Percentiles rank a stretch among this genome's conserved stretches.
phyloP scores from a whole-genome alignment of 2,113 vertebrate species.

The Gorsachius goisagi region DNA sequence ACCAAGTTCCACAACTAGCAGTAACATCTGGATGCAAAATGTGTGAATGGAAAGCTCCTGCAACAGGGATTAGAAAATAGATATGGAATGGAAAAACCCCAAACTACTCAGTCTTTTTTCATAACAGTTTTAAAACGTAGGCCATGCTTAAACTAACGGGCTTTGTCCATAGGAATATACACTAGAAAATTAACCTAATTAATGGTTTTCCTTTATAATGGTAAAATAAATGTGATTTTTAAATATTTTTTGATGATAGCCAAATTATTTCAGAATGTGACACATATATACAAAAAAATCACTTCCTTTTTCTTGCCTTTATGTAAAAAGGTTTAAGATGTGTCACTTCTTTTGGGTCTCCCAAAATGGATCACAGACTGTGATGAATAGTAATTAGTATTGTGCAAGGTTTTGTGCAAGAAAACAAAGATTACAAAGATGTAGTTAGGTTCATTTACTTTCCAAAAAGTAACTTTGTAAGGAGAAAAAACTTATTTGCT shows the following conservation, averaged over 20 bases:
- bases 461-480: background rate
- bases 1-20: background rate
- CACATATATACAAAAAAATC: background rate
- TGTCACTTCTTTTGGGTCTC: background rate
- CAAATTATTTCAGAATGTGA: background rate
- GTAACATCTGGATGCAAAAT: conserved; percentile 51
- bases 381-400: background rate
- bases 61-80: background rate
- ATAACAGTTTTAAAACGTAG: background rate
- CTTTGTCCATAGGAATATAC: background rate
- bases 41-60: conserved; percentile 26
- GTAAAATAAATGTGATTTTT: background rate
- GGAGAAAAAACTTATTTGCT: background rate
- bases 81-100: background rate
- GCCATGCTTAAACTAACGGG: background rate
- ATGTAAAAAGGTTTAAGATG: background rate
- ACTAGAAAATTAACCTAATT: background rate
- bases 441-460: background rate
- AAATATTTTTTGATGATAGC: background rate
- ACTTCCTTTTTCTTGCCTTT: background rate
- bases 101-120: background rate
- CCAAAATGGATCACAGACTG: background rate
- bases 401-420: background rate
- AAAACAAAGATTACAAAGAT: background rate
- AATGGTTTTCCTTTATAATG: background rate